Evolutionary conservation across 2,797 vertebrate genomes (phyloP), one percentile per base, ranked within the genome.

Genomic region (Epinephelus coioides): DNA sequence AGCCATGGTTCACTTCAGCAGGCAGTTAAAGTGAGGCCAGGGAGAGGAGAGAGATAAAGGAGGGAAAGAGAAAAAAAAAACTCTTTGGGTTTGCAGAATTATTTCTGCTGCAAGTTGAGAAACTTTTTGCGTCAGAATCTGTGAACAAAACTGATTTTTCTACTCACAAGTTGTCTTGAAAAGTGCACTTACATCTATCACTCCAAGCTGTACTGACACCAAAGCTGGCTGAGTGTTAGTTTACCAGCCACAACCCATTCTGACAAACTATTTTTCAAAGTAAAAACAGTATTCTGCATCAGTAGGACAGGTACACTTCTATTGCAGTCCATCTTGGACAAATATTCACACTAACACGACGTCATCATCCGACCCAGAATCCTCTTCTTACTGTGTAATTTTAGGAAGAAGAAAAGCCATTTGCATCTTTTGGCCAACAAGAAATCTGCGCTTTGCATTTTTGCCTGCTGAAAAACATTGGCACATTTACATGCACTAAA

Each of bases 1-100:
- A 93, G 87, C 89, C 91, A 94, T 89, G 91, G 95, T 94, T 95
- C 94, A 94, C 89, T 94, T 94, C 88, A 93, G 86, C 92, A 92
- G 88, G 93, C 91, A 94, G 92, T 95, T 93, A 93, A 93, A 94
- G 90, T 88, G 92, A 94, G 91, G 93, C 92, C 91, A 90, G 86
- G 70, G 82, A 91, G 81, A 92, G 89, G 92, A 91, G 79, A 78
- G 81, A 40, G 64, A 72, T 44, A 73, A 67, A 81, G 49, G 62
- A 88, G 61, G 27, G 47, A 40, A 54, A 43, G 47, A 51, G 25
- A 57, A 21, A 40, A 3, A 56, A 34, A 71, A 54, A 78, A 73
- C 71, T 68, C 71, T 49, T 73, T 53, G 60, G 62, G 66, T 82
- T 84, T 67, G 74, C 59, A 77, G 72, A 82, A 83, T 86, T 71